These are phyloP conservation scores for Eupithecia centaureata DNA, from an alignment of 2,888 invertebrate genomes.

Conservation along the genomic window DNA sequence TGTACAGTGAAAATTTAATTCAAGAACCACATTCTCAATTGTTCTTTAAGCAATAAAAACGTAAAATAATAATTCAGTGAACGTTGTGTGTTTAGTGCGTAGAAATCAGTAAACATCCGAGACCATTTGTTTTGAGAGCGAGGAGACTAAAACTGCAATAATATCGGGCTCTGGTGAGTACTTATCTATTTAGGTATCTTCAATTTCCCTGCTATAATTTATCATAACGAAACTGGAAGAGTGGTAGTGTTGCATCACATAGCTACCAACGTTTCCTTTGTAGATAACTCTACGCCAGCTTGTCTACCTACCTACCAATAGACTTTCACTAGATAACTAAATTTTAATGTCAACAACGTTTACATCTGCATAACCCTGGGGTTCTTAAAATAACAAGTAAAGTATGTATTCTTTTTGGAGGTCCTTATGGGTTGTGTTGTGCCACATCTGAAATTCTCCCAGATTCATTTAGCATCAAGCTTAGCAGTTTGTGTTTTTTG, in stretches of 20 bases:
- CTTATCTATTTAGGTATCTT: background rate
- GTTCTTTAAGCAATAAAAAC: background rate
- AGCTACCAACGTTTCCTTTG: background rate
- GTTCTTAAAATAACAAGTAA: background rate
- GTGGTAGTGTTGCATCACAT: background rate
- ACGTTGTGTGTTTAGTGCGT: constrained; percentile 19
- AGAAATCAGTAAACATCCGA: constrained; percentile 1
- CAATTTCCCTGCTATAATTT: background rate
- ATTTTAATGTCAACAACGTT: background rate
- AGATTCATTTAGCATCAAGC: no score
- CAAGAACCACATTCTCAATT: background rate
- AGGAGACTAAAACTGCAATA: constrained; percentile 21
- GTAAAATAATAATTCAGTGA: background rate
- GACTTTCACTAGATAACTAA: background rate
- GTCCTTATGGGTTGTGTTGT: background rate
- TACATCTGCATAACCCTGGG: background rate
- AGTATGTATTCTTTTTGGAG: background rate
- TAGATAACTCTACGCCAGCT: background rate
- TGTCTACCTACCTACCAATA: background rate
- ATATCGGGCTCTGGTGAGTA: constrained; percentile 31
- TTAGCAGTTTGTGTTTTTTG: no score
- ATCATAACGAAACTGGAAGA: background rate
- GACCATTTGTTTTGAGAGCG: constrained; percentile 25
- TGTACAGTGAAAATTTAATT: background rate
- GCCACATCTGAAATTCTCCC: no score